phyloP scores from a whole-genome alignment of 2,888 invertebrate genomes.

The Creontiades dilutus region DNA sequence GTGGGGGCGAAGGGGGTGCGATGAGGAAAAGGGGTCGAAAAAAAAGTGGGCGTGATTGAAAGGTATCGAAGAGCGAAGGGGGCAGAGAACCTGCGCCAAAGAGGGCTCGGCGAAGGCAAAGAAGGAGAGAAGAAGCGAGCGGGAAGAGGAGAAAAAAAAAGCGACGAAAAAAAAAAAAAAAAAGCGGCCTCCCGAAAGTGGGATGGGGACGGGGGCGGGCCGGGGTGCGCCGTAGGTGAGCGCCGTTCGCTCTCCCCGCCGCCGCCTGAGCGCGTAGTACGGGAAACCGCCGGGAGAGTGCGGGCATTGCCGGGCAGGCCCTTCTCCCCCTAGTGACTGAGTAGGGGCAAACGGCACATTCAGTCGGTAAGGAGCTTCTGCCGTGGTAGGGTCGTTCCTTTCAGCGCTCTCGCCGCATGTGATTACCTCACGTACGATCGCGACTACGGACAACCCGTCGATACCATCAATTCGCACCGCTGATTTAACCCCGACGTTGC shows the following conservation, averaged over 20 bases:
- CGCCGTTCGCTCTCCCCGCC: slow-evolving; percentile 50
- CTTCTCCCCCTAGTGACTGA: slow-evolving; percentile 56
- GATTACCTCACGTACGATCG: slow-evolving; percentile 61
- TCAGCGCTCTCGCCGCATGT: slow-evolving; percentile 46
- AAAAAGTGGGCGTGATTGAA: slow-evolving; percentile 73
- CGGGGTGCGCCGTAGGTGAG: slow-evolving; percentile 72
- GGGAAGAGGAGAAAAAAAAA: slow-evolving; percentile 49
- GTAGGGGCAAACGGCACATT: slow-evolving; percentile 45
- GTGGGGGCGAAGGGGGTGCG: slow-evolving; percentile 52
- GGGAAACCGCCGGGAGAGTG: slow-evolving; percentile 35
- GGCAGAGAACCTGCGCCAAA: slow-evolving; percentile 69
- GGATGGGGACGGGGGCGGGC: slow-evolving; percentile 57
- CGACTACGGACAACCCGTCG: slow-evolving; percentile 51
- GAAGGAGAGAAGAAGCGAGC: slow-evolving; percentile 49
- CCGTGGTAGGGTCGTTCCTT: slow-evolving; percentile 41
- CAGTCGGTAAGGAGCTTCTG: slow-evolving; percentile 68
- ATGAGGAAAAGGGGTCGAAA: slow-evolving; percentile 65
- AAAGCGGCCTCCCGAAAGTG: slow-evolving; percentile 30
- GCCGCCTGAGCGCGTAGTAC: slow-evolving; percentile 23
- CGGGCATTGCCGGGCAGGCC: slow-evolving; percentile 59
- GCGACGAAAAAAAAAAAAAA: slow-evolving; percentile 48
- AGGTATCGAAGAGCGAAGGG: slow-evolving; percentile 71
- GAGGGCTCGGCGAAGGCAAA: slow-evolving; percentile 62
- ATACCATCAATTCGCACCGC: background rate
- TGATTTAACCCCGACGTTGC: slow-evolving; percentile 12